These are phyloP conservation scores for Clepsis dumicolana DNA, from an alignment of 2,888 invertebrate species.

Conservation along the genomic window DNA sequence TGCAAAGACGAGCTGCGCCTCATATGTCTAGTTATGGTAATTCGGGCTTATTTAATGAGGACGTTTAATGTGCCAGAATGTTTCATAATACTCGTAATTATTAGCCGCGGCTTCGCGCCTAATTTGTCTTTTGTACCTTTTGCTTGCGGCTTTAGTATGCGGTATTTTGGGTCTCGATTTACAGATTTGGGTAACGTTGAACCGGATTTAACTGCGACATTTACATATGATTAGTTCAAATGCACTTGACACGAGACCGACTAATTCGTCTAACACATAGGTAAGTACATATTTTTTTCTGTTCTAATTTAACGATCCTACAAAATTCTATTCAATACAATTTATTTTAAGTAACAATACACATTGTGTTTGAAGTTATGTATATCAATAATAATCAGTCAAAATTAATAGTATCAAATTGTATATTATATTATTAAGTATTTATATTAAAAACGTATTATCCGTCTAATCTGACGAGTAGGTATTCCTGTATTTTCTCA, in stretches of 20 bases:
- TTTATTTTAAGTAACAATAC: too few species aligned
- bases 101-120: conserved; percentile 33
- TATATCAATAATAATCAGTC: too few species aligned
- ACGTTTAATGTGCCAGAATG: conserved; percentile 40
- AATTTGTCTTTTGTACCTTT: conserved; percentile 21
- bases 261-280: neutral
- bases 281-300: too few species aligned
- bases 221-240: neutral
- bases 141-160: conserved; percentile 9
- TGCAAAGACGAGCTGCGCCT: conserved; percentile 45
- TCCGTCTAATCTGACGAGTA: neutral
- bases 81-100: conserved; percentile 44
- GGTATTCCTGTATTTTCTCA: neutral
- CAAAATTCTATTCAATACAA: too few species aligned
- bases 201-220: neutral
- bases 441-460: neutral
- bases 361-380: too few species aligned
- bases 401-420: too few species aligned
- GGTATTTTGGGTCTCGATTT: neutral
- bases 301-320: neutral
- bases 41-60: conserved; percentile 20
- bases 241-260: too few species aligned
- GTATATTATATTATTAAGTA: too few species aligned
- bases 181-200: neutral
- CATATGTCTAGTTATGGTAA: conserved; percentile 35